Evolutionary conservation across 2,797 vertebrate species (phyloP).

Genomic region (Steatocranus sp.): DNA sequence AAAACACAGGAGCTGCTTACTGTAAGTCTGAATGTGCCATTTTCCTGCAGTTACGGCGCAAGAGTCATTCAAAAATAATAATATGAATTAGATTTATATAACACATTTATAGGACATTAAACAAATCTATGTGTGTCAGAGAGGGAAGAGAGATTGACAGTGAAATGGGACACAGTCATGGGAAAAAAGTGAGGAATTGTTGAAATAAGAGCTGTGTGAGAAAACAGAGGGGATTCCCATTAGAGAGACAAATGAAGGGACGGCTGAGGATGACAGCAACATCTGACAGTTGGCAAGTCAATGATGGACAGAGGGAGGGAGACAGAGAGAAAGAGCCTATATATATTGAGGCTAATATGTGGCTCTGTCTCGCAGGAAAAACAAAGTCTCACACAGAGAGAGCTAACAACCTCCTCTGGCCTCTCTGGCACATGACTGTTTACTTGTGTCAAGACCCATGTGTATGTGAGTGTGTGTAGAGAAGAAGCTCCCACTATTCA

Average conservation of each 20-base stretch:
- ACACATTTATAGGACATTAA: constrained; percentile 31
- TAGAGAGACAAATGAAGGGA: constrained; percentile 59
- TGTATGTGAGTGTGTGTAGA: not conserved
- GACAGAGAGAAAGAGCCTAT: constrained; percentile 5
- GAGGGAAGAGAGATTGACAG: not conserved
- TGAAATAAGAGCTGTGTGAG: constrained; percentile 26
- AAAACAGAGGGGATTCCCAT: constrained; percentile 57
- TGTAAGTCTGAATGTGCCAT: not conserved
- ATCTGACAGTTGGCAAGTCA: constrained; percentile 49
- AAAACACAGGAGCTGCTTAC: not conserved
- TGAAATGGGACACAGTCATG: constrained; percentile 3
- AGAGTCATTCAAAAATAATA: constrained; percentile 13
- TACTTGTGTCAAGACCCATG: not conserved
- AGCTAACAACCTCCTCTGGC: constrained; percentile 23
- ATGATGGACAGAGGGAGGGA: constrained; percentile 52
- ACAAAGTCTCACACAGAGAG: not conserved
- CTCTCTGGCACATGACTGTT: not conserved
- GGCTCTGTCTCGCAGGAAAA: constrained; percentile 7
- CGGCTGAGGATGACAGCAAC: constrained; percentile 53
- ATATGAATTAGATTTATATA: constrained; percentile 19
- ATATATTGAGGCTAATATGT: constrained; percentile 29
- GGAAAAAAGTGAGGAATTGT: constrained; percentile 1
- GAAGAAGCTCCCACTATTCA: not conserved
- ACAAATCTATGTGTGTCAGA: constrained; percentile 24
- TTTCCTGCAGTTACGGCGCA: not conserved